Base-by-base conservation (phyloP, 92 coral and sea anemone species). In the Galaxea fascicularis region DNA sequence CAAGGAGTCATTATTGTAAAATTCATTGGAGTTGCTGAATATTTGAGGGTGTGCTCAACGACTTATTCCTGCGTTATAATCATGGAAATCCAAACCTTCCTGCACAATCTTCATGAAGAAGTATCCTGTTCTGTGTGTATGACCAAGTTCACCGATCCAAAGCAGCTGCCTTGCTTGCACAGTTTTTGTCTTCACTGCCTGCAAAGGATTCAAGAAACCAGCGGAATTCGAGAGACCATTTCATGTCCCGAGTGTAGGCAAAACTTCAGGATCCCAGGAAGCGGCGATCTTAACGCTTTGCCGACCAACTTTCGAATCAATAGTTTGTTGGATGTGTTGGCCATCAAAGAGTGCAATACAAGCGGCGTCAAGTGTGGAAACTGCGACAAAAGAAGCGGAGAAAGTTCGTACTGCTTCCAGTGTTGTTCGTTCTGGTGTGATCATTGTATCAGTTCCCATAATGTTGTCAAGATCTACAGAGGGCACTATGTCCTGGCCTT, bases 141-240 rank as follows among this genome's bases (percentile, higher is more conserved):
- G 73, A 68, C 63, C n/a, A 56, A 25, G 46, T 73, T 73, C 46
- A 41, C 58, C 28, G 73, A 83, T 28, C 87, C 87, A 24, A 83
- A 83, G 21, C 60, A 44, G 64, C 60, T 83, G 11, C 87, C 87
- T 31, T 83, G 87, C 25, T 73, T 59, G 5, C 87, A 83, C 87
- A 83, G 87, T 45, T 74, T 74, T 79, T 84, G 88, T 21, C 63
- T 46, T 27, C 27, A 74, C 10, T 74, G 82, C 58, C 26, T 46
- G 31, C 25, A 57, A 57, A 57, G 64, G 25, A 16, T 57, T 57
- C 57, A 52, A 52, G 16, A 52, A 52, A 17, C 57, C 16, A 52
- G 57, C 57, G 20, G 57, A 9, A 52, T 52, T 52, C 4, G 15
- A 52, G 57, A 52, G 3, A 52, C 4, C 56, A 49, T 49, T 49